Evolutionary conservation across 2,797 vertebrate genomes (phyloP).

Genomic region (Melanotaenia pygmaea): DNA sequence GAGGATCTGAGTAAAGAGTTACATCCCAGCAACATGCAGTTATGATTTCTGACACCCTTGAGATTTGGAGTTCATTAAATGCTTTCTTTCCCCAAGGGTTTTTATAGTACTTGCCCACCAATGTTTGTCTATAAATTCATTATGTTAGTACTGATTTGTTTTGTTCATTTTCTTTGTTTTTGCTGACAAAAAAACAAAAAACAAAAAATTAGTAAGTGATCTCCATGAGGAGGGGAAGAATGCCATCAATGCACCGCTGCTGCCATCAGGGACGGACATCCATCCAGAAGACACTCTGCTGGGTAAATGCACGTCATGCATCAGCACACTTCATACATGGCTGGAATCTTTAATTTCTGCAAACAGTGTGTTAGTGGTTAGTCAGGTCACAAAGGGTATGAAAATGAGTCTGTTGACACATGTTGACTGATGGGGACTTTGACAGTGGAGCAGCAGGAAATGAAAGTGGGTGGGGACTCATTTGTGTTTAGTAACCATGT

Average conservation of each 20-base stretch:
- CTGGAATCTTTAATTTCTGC: background rate
- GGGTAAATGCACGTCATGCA: conserved; percentile 77
- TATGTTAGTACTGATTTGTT: background rate
- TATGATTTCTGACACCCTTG: background rate
- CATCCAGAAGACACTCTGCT: conserved; percentile 92
- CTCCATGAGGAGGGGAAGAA: conserved; percentile 96
- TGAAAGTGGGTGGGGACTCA: conserved; percentile 65
- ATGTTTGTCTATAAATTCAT: background rate
- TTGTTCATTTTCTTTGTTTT: background rate
- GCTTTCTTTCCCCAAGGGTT: background rate
- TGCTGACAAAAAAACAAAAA: background rate
- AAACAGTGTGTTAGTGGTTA: conserved; percentile 4
- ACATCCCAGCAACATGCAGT: background rate
- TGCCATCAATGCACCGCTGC: conserved; percentile 93
- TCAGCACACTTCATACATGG: background rate
- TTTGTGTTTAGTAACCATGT: conserved; percentile 27
- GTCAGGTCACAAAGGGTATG: conserved; percentile 1
- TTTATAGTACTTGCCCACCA: background rate
- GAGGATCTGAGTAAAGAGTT: background rate
- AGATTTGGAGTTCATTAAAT: background rate
- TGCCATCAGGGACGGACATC: conserved; percentile 83
- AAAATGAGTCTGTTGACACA: conserved; percentile 21
- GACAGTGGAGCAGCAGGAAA: conserved; percentile 63
- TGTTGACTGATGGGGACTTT: conserved; percentile 26
- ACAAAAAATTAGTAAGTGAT: conserved; percentile 89